phyloP scores from a whole-genome alignment of 2,888 invertebrate genomes.

The Agriopis leucophaearia region DNA sequence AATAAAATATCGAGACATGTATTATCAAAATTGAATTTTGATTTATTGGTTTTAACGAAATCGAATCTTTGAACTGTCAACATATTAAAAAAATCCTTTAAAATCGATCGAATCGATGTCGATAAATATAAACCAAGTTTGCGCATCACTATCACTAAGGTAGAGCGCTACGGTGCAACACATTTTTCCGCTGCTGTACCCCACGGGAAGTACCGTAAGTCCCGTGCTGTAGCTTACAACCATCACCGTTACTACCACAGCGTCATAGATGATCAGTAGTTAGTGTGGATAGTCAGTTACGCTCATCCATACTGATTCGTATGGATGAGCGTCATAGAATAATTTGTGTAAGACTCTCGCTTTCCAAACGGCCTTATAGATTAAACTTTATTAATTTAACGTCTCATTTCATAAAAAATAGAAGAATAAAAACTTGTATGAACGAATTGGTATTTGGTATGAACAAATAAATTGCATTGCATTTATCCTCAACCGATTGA shows the following conservation, averaged over 20 bases:
- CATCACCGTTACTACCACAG: conserved; percentile 21
- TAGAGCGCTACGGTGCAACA: conserved; percentile 13
- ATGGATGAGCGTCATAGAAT: background rate
- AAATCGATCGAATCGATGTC: conserved; percentile 2
- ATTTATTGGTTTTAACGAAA: no score
- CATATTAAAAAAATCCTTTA: no score
- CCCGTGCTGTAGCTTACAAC: conserved; percentile 29
- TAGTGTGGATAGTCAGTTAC: background rate
- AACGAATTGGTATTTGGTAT: no score
- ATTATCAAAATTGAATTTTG: no score
- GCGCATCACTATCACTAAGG: conserved; percentile 18
- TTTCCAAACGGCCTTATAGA: no score
- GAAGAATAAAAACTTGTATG: no score
- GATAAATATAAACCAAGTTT: background rate
- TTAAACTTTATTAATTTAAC: no score
- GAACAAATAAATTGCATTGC: no score
- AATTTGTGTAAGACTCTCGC: background rate
- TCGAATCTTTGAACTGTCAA: no score
- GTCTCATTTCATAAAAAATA: no score
- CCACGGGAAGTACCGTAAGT: conserved; percentile 35
- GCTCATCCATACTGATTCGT: background rate
- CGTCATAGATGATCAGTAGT: conserved; percentile 11
- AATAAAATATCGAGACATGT: background rate
- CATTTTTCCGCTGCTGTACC: conserved; percentile 16
- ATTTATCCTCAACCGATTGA: no score